Evolutionary conservation across 1,140 invertebrate genomes (phyloP).

Genomic region (Manduca sexta): DNA sequence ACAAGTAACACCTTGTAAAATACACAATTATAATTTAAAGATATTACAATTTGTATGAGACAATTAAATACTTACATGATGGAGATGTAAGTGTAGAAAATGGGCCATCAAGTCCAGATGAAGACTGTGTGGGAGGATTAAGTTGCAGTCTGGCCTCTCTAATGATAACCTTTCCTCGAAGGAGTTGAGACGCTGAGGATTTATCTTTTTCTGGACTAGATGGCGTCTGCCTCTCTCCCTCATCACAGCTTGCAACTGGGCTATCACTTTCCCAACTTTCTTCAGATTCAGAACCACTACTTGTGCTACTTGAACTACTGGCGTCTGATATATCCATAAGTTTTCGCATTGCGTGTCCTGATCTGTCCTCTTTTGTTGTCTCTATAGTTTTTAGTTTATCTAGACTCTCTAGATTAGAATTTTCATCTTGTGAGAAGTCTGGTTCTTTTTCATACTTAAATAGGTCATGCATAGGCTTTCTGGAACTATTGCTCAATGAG

Average conservation of each 20-base stretch:
- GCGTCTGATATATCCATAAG: slow-evolving; percentile 66
- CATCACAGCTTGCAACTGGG: slow-evolving; percentile 71
- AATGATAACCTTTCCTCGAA: slow-evolving; percentile 80
- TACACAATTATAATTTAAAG: too few relatives aligned
- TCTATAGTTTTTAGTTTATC: slow-evolving; percentile 50
- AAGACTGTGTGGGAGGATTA: slow-evolving; percentile 69
- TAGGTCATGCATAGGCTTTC: slow-evolving; percentile 46
- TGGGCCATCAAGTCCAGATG: slow-evolving; percentile 76
- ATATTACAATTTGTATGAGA: too few relatives aligned
- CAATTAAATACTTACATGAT: slow-evolving; percentile 47
- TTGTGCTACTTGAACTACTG: slow-evolving; percentile 61
- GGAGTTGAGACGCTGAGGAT: slow-evolving; percentile 67
- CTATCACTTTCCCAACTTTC: slow-evolving; percentile 73
- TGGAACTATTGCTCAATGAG: slow-evolving; percentile 36
- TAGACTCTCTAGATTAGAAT: slow-evolving; percentile 51
- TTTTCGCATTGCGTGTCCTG: slow-evolving; percentile 61
- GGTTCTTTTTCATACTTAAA: slow-evolving; percentile 59
- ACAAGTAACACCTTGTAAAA: too few relatives aligned
- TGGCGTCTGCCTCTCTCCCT: slow-evolving; percentile 53
- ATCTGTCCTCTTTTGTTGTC: slow-evolving; percentile 48
- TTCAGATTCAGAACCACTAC: slow-evolving; percentile 65
- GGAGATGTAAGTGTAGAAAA: slow-evolving; percentile 74
- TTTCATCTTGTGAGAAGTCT: slow-evolving; percentile 54
- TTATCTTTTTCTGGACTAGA: slow-evolving; percentile 68
- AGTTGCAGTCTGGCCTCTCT: slow-evolving; percentile 81